Evolutionary conservation across 1,140 invertebrate genomes (phyloP), one percentile per base, ranked within the genome.

Genomic region (Kradibia gibbosae): DNA sequence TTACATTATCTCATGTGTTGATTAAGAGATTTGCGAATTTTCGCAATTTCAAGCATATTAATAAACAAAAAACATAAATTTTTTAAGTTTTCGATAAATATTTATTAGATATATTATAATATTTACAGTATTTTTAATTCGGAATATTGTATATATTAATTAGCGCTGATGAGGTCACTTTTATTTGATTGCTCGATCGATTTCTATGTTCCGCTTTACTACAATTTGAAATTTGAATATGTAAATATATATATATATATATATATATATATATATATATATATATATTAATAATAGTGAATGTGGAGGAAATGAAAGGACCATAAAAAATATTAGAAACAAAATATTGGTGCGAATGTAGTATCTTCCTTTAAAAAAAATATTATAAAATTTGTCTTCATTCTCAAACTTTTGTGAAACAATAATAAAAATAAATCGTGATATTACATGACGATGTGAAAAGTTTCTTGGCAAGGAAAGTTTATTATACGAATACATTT

Each of bases 91-190:
- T 75, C 36, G 25, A 71, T 71, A 71, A 76, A 60, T 78, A 13
- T 78, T 82, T 82, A 82, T 82, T 82, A 48, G 70, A 79, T 82
- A 75, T 78, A 77, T 74, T 62, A 82, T 82, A 73, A 78, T 82
- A 82, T 82, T 73, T 82, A 82, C 81, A 82, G 2, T 78, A 55
- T 65, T 78, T 78, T 78, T 78, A 78, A 82, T 82, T 78, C 81
- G 70, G 81, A 78, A 78, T 82, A 74, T 82, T 79, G 53, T 82
- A 67, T 77, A 62, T 81, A 60, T 82, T 48, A 77, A 78, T 78
- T 79, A 82, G 71, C 76, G 45, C 71, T 73, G 81, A 82, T 78
- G 81, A 82, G 81, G 81, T 82, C 81, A 82, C 81, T 82, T 82
- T 82, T 78, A 78, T 78, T 82, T 78, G 81, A 78, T 82, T 82